phyloP scores from a whole-genome alignment of 2,888 invertebrate genomes.

The Acleris literana region DNA sequence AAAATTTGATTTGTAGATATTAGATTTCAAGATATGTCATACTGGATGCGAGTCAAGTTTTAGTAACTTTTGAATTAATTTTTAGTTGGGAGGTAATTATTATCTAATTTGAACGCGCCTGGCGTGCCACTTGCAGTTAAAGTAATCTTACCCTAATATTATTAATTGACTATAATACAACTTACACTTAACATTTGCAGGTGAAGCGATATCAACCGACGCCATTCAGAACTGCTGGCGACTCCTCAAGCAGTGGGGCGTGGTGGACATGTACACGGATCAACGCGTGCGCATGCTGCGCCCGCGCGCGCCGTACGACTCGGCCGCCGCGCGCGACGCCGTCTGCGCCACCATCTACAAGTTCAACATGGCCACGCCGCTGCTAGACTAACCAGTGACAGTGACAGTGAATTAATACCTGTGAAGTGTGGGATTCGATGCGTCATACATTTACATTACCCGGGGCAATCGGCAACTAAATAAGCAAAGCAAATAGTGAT shows the following conservation, averaged over 20 bases:
- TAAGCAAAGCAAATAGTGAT: too few relatives aligned
- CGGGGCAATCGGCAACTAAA: too few relatives aligned
- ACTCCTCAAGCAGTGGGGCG: constrained; percentile 91
- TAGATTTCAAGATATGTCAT: too few relatives aligned
- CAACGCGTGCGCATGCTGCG: constrained; percentile 56
- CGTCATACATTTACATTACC: too few relatives aligned
- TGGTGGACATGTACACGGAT: constrained; percentile 84
- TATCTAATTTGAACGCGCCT: too few relatives aligned
- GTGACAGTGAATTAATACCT: constrained; percentile 28
- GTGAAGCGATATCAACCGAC: constrained; percentile 94
- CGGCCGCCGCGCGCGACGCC: constrained; percentile 31
- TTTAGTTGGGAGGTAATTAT: too few relatives aligned
- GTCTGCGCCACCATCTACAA: constrained; percentile 49
- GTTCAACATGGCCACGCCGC: constrained; percentile 64
- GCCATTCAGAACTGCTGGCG: constrained; percentile 93
- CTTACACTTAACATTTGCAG: constrained; percentile 75
- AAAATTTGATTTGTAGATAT: too few relatives aligned
- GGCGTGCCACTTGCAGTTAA: too few relatives aligned
- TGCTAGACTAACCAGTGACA: constrained; percentile 43
- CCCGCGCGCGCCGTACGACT: constrained; percentile 57
- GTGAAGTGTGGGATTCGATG: too few relatives aligned
- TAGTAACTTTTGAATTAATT: too few relatives aligned
- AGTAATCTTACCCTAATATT: too few relatives aligned
- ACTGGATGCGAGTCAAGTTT: too few relatives aligned
- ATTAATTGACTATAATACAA: background rate